Evolutionary conservation across 2,113 vertebrate species (phyloP).

Genomic region (Potamarius usumacintae): DNA sequence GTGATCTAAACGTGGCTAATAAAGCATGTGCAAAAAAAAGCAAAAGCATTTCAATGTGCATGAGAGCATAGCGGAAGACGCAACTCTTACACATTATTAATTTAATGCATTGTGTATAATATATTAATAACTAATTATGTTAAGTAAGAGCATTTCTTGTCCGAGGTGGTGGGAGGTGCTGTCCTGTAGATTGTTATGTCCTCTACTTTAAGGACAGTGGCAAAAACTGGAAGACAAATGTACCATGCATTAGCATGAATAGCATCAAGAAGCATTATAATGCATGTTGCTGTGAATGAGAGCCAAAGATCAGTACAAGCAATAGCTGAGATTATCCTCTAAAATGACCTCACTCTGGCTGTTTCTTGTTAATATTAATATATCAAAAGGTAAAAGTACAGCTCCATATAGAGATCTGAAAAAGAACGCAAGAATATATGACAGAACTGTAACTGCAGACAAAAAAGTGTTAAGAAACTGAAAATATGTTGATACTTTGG

Average conservation of each 20-base stretch:
- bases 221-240: conserved; percentile 4
- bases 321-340: conserved; percentile 3
- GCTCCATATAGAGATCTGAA: background rate
- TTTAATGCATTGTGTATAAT: background rate
- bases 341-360: background rate
- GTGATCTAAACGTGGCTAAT: background rate
- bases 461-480: background rate
- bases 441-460: background rate
- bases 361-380: conserved; percentile 35
- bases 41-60: conserved; percentile 20
- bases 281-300: conserved; percentile 16
- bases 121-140: background rate
- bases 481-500: background rate
- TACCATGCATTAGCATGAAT: background rate
- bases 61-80: conserved; percentile 16
- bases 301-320: conserved; percentile 14
- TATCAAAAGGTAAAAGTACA: conserved; percentile 39
- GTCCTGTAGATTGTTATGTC: conserved; percentile 17
- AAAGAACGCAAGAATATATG: background rate
- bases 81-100: conserved; percentile 6
- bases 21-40: conserved; percentile 13
- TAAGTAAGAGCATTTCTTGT: background rate
- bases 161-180: background rate
- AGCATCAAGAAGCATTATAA: background rate
- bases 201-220: background rate